phyloP scores from a whole-genome alignment of 2,113 vertebrate genomes.

The Cephalopholis sonnerati region DNA sequence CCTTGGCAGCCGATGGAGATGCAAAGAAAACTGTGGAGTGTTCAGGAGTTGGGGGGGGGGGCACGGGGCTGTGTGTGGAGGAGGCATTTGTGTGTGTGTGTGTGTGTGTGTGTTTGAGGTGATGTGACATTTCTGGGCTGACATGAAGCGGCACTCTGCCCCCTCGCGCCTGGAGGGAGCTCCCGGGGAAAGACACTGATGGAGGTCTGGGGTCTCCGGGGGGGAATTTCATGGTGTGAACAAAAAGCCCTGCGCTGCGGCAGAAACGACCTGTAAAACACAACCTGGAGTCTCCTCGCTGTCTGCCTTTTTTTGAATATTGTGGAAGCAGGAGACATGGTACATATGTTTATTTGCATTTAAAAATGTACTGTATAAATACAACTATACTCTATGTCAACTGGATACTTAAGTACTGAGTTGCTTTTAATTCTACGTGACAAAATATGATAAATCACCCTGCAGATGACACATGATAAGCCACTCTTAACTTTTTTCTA shows the following conservation, averaged over 20 bases:
- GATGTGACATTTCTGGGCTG: conserved; percentile 83
- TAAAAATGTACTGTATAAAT: not conserved
- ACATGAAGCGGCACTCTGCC: conserved; percentile 79
- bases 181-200: conserved; percentile 79
- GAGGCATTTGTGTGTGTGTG: conserved; percentile 38
- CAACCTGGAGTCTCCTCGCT: conserved; percentile 38
- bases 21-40: conserved; percentile 61
- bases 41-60: conserved; percentile 44
- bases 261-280: conserved; percentile 59
- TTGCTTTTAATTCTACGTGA: not conserved
- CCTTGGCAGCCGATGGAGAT: conserved; percentile 46
- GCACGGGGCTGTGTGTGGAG: conserved; percentile 34
- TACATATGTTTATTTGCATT: not conserved
- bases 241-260: conserved; percentile 55
- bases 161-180: conserved; percentile 79
- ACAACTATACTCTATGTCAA: not conserved
- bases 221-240: conserved; percentile 63
- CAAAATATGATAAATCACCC: not conserved
- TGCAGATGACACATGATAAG: not conserved
- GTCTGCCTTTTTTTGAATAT: conserved; percentile 18
- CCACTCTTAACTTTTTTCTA: not conserved
- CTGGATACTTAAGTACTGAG: not conserved
- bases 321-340: conserved; percentile 6
- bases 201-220: conserved; percentile 74
- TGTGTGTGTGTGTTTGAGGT: conserved; percentile 58